phyloP scores from a whole-genome alignment of 1,140 invertebrate genomes.

The Sminthurides bifidus region DNA sequence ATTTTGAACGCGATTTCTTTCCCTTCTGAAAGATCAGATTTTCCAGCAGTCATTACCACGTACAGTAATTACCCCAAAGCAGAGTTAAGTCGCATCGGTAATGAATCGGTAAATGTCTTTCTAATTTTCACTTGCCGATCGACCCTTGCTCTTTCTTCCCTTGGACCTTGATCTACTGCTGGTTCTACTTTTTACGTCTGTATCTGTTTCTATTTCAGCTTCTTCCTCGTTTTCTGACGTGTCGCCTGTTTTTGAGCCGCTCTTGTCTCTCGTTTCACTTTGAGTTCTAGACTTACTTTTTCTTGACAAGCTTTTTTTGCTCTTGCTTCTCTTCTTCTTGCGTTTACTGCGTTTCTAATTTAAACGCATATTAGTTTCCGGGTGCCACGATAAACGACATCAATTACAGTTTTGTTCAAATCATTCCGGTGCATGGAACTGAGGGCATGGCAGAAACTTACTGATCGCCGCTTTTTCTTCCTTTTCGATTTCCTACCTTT shows the following conservation, averaged over 20 bases:
- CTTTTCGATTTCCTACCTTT: constrained; percentile 8
- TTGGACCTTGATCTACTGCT: constrained; percentile 6
- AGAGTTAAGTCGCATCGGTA: too few species aligned
- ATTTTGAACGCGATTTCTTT: neutral
- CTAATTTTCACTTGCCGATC: neutral
- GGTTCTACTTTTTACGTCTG: neutral
- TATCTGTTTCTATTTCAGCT: neutral
- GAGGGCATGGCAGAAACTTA: too few species aligned
- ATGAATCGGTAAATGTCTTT: neutral
- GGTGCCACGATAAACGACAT: too few species aligned
- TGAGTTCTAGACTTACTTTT: constrained; percentile 1
- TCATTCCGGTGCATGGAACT: too few species aligned
- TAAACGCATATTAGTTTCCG: too few species aligned
- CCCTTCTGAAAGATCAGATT: constrained; percentile 1
- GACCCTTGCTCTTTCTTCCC: neutral
- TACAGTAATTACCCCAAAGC: too few species aligned
- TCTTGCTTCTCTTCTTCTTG: constrained; percentile 10
- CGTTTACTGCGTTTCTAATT: too few species aligned
- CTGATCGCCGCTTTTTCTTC: neutral
- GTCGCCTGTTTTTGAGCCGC: too few species aligned
- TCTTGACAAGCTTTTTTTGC: neutral
- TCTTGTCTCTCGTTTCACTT: neutral
- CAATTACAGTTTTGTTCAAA: too few species aligned
- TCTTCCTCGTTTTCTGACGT: neutral
- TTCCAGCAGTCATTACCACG: too few species aligned